Percentiles rank a stretch among this genome's conserved stretches.
phyloP scores from a whole-genome alignment of 2,113 vertebrate species.

The Daboia siamensis region DNA sequence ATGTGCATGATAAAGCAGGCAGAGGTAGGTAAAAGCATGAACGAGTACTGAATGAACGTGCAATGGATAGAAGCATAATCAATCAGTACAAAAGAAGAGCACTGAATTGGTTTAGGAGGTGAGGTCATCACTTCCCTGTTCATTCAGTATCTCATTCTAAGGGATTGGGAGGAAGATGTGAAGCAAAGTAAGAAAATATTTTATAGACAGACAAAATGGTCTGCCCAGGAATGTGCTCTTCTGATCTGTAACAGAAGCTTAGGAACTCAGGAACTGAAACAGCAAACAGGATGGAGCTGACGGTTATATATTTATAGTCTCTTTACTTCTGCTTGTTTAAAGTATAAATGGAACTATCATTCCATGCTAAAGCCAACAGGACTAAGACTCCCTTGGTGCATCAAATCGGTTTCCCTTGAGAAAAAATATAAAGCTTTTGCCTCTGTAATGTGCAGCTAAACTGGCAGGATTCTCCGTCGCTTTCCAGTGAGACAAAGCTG shows the following conservation, averaged over 20 bases:
- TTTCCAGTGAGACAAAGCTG: not conserved
- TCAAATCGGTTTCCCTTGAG: not conserved
- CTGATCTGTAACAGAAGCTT: not conserved
- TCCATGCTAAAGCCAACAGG: not conserved
- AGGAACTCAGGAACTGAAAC: not conserved
- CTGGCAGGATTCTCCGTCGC: not conserved
- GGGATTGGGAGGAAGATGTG: not conserved
- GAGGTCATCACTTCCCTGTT: not conserved
- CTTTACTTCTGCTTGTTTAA: constrained; percentile 7
- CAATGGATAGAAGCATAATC: not conserved
- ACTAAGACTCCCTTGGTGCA: not conserved
- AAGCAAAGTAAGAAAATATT: not conserved
- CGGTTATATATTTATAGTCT: not conserved
- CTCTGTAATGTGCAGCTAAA: not conserved
- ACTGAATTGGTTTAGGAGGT: not conserved
- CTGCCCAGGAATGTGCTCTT: not conserved
- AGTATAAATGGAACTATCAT: constrained; percentile 13
- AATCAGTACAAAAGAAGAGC: not conserved
- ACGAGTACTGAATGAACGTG: not conserved
- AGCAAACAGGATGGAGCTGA: not conserved
- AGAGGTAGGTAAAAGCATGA: not conserved
- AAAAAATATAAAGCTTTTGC: not conserved
- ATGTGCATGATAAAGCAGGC: not conserved
- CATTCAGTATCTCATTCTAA: not conserved
- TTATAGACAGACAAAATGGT: not conserved